Base-by-base conservation (phyloP, 2,888 invertebrate genomes). In the Acheta domesticus region DNA sequence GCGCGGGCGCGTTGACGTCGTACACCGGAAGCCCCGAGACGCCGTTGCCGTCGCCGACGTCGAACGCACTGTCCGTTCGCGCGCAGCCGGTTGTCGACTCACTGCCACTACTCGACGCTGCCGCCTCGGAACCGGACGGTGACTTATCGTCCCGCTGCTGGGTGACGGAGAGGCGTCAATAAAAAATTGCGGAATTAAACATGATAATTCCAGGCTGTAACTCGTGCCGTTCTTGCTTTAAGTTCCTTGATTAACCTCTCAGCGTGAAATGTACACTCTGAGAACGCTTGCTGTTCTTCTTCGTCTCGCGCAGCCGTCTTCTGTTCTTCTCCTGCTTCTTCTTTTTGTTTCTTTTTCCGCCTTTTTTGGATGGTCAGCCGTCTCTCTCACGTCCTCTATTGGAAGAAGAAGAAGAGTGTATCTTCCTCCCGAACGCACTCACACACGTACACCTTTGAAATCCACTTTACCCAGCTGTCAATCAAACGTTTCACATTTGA, bases 161-260 rank as follows among this genome's bases (percentile, higher is more conserved):
- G 36, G 36, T 36, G 36, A 36, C 62, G 12, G 62, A 8, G 62
- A 62, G n/a, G 62, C 62, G 62, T 62, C 62, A 62, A 62, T 62
- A 62, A 62, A 62, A 62, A 62, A 62, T 62, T 62, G 62, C 62
- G 62, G 62, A 62, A 62, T 62, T 62, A 62, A 62, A 62, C 62
- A 62, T 62, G 62, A 62, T 62, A 62, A 62, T 62, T 62, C 62
- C 62, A 62, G 62, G n/a, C 62, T n/a, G 62, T 62, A 62, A 62
- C 62, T 62, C 62, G 62, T 62, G 8, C 16, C 62, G 14, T 62
- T 14, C 62, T 62, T n/a, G 16, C 62, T 62, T 62, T 62, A 62
- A 62, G 62, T 62, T 76, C 48, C 79, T 75, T 75, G 48, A 79
- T 79, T 79, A 79, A 79, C 79, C 79, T 79, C 79, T 75, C 79